Evolutionary conservation across 1,140 invertebrate genomes (phyloP).

Genomic region (Apocrypta bakeri): DNA sequence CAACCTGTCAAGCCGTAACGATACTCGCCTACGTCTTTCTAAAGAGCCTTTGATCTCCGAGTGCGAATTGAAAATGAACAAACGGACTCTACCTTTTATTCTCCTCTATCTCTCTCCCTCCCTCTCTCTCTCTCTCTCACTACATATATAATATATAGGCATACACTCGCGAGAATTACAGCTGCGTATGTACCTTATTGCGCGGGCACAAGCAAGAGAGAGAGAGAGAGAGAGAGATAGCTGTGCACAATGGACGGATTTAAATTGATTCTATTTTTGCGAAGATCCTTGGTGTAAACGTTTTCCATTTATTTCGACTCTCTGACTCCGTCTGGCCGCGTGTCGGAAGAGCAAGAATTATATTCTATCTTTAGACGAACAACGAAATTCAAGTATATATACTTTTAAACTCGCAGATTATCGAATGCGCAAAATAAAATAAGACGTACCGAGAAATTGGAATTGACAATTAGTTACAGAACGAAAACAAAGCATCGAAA

Average conservation of each 20-base stretch:
- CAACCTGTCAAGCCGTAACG: conserved; percentile 5
- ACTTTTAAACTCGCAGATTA: no score
- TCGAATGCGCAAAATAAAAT: not conserved
- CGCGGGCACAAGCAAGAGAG: no score
- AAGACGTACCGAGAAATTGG: not conserved
- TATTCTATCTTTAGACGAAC: not conserved
- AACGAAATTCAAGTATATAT: not conserved
- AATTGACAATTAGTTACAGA: not conserved
- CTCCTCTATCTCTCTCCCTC: no score
- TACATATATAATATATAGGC: no score
- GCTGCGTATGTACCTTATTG: not conserved
- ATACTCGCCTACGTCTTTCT: conserved; percentile 8
- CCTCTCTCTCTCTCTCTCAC: no score
- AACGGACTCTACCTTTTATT: no score
- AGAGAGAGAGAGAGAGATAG: no score
- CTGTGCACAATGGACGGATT: not conserved
- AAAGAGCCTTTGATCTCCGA: not conserved
- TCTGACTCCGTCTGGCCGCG: no score
- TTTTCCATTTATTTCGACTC: not conserved
- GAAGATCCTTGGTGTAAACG: not conserved
- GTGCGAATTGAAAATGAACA: conserved; percentile 11
- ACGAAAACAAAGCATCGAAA: not conserved
- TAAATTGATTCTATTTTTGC: conserved; percentile 9
- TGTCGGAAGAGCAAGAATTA: not conserved
- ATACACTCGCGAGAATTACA: not conserved